Conservation (phyloP, 1,140 invertebrate genomes). For the Elymnias hypermnestra region DNA sequence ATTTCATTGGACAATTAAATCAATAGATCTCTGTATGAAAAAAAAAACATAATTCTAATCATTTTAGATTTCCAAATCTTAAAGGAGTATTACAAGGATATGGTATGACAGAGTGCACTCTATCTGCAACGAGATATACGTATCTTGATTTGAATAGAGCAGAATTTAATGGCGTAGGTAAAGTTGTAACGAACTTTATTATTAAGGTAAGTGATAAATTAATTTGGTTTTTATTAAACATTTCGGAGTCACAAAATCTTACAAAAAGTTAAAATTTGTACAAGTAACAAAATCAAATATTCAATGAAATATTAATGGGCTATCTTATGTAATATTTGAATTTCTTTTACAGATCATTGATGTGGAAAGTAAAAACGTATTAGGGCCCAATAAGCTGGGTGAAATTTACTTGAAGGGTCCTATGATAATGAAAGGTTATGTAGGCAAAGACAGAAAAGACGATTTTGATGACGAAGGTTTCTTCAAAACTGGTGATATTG, state of each 20-base stretch:
- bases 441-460: conserved; percentile 80
- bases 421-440: conserved; percentile 82
- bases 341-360: conserved; percentile 72
- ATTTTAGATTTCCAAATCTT: conserved; percentile 44
- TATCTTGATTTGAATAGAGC: background rate
- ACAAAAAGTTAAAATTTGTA: too few relatives aligned
- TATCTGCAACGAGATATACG: conserved; percentile 30
- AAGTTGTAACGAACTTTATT: conserved; percentile 10
- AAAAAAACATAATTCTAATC: too few relatives aligned
- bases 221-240: too few relatives aligned
- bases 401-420: conserved; percentile 82
- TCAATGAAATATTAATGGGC: too few relatives aligned
- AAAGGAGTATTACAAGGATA: conserved; percentile 58
- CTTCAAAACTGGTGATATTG: conserved; percentile 88
- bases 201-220: conserved; percentile 37
- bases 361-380: conserved; percentile 74
- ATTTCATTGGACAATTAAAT: too few relatives aligned
- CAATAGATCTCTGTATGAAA: too few relatives aligned
- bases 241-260: too few relatives aligned
- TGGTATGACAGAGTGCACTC: conserved; percentile 69
- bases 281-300: too few relatives aligned
- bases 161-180: conserved; percentile 50
- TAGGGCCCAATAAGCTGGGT: conserved; percentile 79
- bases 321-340: too few relatives aligned
- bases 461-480: conserved; percentile 85